These are phyloP conservation scores for Psittacara wagleri DNA, from an alignment of 2,113 vertebrate genomes.

Conservation along the genomic window DNA sequence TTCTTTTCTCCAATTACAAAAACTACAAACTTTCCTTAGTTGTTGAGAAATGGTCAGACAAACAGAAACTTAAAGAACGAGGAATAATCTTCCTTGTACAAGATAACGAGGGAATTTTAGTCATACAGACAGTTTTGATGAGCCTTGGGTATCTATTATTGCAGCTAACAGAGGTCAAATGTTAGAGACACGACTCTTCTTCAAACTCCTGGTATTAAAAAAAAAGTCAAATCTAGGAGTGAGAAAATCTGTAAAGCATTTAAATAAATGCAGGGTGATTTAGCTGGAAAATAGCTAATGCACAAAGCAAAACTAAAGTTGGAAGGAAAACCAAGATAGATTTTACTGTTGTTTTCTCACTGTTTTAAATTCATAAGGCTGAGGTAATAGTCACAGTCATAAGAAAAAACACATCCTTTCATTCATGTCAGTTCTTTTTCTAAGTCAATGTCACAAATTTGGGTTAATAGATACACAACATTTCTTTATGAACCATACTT, in stretches of 20 bases:
- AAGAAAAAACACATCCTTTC: constrained; percentile 12
- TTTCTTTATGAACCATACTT: constrained; percentile 21
- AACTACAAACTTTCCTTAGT: neutral
- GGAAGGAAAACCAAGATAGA: neutral
- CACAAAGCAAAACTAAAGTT: constrained; percentile 1
- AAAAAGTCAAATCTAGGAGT: neutral
- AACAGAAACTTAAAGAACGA: neutral
- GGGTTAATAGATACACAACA: neutral
- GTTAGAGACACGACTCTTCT: neutral
- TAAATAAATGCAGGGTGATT: constrained; percentile 11
- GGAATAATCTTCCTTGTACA: neutral
- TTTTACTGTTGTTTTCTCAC: neutral
- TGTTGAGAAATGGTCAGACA: neutral
- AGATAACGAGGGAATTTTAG: constrained; percentile 23
- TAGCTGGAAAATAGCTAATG: neutral
- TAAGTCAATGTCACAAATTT: neutral
- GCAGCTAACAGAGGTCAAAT: constrained; percentile 20
- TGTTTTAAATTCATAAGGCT: constrained; percentile 20
- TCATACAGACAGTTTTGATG: neutral
- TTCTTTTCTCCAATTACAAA: neutral
- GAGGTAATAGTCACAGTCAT: neutral
- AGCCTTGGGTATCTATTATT: neutral
- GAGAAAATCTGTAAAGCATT: neutral
- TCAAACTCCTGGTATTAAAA: neutral
- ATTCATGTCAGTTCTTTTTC: neutral